Conservation (phyloP, 2,888 invertebrate genomes). For the Dryocosmus kuriphilus region DNA sequence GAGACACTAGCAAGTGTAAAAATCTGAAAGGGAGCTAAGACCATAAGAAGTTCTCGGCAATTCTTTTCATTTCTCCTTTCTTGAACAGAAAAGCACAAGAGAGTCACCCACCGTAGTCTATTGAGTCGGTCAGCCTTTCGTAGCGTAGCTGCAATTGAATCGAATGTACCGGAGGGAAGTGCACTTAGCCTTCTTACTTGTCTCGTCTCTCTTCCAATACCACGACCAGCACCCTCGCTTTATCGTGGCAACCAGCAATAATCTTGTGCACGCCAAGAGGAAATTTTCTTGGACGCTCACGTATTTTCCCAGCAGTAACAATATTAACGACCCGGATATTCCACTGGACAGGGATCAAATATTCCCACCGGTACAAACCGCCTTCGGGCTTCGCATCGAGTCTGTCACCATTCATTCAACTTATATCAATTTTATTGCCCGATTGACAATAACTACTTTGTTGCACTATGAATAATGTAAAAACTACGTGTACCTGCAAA, state of each 20-base stretch:
- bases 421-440: neutral
- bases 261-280: conserved; percentile 47
- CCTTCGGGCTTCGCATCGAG: neutral
- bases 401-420: neutral
- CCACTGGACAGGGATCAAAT: neutral
- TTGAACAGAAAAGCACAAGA: conserved; percentile 16
- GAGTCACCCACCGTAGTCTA: conserved; percentile 36
- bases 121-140: conserved; percentile 61
- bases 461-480: conserved; percentile 14
- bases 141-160: conserved; percentile 66
- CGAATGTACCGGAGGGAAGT: conserved; percentile 65
- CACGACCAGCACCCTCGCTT: conserved; percentile 45
- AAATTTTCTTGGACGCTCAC: conserved; percentile 54
- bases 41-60: neutral
- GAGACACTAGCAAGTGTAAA: neutral
- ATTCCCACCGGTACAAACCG: neutral
- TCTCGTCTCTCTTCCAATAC: conserved; percentile 58
- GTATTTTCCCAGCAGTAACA: conserved; percentile 53
- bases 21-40: neutral
- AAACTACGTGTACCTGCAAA: neutral
- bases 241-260: conserved; percentile 51
- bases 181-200: conserved; percentile 65
- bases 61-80: neutral
- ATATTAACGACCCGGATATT: conserved; percentile 49
- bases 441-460: neutral